These are phyloP conservation scores for Bothrops jararaca DNA, from an alignment of 2,113 vertebrate genomes.

Conservation along the genomic window DNA sequence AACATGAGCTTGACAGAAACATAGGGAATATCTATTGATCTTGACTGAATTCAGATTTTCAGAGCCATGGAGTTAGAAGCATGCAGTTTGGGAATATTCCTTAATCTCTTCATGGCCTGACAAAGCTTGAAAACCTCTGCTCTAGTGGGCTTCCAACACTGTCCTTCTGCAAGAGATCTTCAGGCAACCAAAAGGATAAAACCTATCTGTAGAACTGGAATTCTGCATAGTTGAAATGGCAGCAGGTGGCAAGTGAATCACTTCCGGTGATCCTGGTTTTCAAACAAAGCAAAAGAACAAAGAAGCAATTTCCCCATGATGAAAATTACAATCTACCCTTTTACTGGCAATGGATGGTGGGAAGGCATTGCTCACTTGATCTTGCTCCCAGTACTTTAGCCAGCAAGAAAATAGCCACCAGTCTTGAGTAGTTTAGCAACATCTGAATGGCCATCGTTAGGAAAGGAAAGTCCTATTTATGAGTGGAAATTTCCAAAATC, in stretches of 20 bases:
- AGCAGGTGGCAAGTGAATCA: neutral
- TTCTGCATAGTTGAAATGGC: neutral
- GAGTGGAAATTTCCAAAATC: neutral
- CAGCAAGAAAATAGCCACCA: neutral
- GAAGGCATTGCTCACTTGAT: neutral
- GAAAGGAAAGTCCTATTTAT: neutral
- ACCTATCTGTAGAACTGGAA: neutral
- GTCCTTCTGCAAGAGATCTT: neutral
- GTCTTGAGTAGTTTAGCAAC: neutral
- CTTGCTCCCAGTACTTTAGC: neutral
- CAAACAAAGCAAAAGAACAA: neutral
- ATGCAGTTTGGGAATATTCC: neutral
- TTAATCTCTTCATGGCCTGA: neutral
- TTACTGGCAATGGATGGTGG: neutral
- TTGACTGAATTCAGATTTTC: neutral
- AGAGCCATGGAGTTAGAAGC: neutral
- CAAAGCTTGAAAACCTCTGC: neutral
- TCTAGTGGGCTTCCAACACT: neutral
- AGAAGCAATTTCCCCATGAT: neutral
- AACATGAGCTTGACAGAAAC: neutral
- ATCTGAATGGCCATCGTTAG: neutral
- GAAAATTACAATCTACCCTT: neutral
- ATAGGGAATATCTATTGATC: neutral
- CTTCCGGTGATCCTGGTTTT: neutral
- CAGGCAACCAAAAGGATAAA: neutral